Evolutionary conservation across 2,888 invertebrate genomes (phyloP).

Genomic region (Caenorhabditis sulstoni): DNA sequence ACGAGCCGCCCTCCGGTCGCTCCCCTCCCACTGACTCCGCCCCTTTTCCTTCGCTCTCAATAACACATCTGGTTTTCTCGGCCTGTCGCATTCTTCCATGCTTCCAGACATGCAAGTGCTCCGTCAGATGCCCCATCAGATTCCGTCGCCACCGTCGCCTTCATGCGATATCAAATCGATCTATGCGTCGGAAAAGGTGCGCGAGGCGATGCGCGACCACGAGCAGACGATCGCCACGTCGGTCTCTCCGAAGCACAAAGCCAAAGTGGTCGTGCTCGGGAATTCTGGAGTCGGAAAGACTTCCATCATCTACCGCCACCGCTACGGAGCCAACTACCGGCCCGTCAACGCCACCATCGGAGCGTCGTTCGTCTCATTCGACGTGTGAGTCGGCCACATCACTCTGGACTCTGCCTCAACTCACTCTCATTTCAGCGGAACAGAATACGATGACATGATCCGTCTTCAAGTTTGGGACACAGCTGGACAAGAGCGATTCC

Average conservation of each 20-base stretch:
- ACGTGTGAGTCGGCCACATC: conserved; percentile 56
- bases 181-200: conserved; percentile 65
- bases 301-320: conserved; percentile 69
- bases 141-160: conserved; percentile 31
- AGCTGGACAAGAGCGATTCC: conserved; percentile 76
- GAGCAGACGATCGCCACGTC: conserved; percentile 57
- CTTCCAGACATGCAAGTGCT: conserved; percentile 55
- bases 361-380: conserved; percentile 71
- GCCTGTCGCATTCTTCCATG: conserved; percentile 1
- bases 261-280: conserved; percentile 69
- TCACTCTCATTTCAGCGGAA: conserved; percentile 50
- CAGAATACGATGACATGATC: conserved; percentile 52
- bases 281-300: conserved; percentile 71
- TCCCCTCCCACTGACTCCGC: conserved; percentile 11
- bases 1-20: conserved; percentile 7
- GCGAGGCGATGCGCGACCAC: conserved; percentile 65
- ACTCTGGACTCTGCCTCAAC: not conserved
- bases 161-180: conserved; percentile 58
- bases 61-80: conserved; percentile 38
- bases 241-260: conserved; percentile 55
- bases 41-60: conserved; percentile 13
- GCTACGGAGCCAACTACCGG: conserved; percentile 62
- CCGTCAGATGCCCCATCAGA: conserved; percentile 52
- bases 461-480: conserved; percentile 76
- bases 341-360: conserved; percentile 75